Conservation (phyloP, 1,140 invertebrate genomes). For the Orius laevigatus region DNA sequence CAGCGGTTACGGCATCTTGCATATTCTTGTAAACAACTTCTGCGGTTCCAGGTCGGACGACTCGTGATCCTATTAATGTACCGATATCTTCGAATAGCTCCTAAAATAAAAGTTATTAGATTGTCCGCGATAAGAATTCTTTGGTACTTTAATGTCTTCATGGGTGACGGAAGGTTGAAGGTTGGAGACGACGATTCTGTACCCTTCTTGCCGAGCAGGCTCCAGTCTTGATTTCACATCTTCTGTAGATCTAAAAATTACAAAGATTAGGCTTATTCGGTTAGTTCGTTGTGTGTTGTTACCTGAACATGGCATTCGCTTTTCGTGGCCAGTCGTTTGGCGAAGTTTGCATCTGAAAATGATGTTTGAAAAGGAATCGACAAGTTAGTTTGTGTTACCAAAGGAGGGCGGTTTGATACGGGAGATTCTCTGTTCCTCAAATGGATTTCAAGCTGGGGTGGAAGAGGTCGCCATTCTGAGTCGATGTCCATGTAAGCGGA, state of each 20-base stretch:
- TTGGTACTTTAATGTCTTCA: slow-evolving; percentile 64
- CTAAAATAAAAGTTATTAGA: slow-evolving; percentile 27
- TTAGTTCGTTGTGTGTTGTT: no score
- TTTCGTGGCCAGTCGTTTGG: no score
- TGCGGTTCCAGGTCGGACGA: slow-evolving; percentile 71
- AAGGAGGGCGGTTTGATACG: no score
- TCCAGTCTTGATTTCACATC: slow-evolving; percentile 4
- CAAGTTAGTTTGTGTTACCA: no score
- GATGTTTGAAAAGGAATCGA: no score
- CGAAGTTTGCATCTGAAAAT: no score
- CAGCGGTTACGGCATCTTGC: slow-evolving; percentile 72
- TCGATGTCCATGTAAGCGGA: no score
- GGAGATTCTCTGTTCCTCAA: no score
- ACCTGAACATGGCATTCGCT: no score
- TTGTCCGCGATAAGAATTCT: not conserved
- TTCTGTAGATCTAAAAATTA: not conserved
- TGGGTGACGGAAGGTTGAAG: slow-evolving; percentile 68
- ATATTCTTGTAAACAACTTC: slow-evolving; percentile 76
- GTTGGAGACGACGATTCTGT: slow-evolving; percentile 73
- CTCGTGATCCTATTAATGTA: slow-evolving; percentile 58
- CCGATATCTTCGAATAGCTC: slow-evolving; percentile 88
- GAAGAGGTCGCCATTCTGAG: no score
- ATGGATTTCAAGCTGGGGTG: no score
- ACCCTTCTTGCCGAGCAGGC: slow-evolving; percentile 32
- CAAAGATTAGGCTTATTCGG: no score